Percentiles rank a stretch among this genome's conserved stretches.
phyloP scores from a whole-genome alignment of 2,113 vertebrate species.

The Planiliza haematocheilus region DNA sequence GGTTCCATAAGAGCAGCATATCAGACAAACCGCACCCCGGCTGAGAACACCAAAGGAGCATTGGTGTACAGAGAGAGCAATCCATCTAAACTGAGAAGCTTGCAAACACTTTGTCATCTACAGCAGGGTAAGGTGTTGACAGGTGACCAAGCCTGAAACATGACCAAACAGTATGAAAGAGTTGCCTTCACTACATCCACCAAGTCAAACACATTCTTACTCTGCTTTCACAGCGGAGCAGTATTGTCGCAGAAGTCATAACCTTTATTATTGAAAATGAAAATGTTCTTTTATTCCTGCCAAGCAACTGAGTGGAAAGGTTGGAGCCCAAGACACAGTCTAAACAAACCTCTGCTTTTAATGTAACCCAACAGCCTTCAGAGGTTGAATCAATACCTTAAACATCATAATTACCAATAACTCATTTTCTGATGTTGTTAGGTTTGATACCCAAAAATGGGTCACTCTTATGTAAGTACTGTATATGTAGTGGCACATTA shows the following conservation, averaged over 20 bases:
- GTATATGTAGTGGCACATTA: too few species aligned
- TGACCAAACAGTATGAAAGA: not conserved
- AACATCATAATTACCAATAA: too few species aligned
- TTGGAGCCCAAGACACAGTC: not conserved
- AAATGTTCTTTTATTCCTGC: not conserved
- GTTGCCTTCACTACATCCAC: not conserved
- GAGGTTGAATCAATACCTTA: not conserved
- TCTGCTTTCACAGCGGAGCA: not conserved
- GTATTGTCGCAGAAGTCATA: not conserved
- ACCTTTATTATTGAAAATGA: not conserved
- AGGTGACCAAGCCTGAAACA: not conserved
- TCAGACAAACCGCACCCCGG: slow-evolving; percentile 3
- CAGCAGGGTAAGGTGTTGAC: not conserved
- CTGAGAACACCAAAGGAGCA: slow-evolving; percentile 23
- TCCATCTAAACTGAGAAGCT: slow-evolving; percentile 12
- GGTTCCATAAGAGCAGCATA: slow-evolving; percentile 34
- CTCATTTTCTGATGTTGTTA: not conserved
- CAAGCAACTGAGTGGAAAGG: not conserved
- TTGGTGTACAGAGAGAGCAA: slow-evolving; percentile 4
- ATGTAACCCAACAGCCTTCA: too few species aligned
- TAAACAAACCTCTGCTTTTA: not conserved
- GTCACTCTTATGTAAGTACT: too few species aligned
- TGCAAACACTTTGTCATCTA: slow-evolving; percentile 28
- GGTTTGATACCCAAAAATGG: not conserved
- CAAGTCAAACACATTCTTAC: not conserved